Evolutionary conservation across 2,888 invertebrate species (phyloP).

Genomic region (Drosophila mimica): DNA sequence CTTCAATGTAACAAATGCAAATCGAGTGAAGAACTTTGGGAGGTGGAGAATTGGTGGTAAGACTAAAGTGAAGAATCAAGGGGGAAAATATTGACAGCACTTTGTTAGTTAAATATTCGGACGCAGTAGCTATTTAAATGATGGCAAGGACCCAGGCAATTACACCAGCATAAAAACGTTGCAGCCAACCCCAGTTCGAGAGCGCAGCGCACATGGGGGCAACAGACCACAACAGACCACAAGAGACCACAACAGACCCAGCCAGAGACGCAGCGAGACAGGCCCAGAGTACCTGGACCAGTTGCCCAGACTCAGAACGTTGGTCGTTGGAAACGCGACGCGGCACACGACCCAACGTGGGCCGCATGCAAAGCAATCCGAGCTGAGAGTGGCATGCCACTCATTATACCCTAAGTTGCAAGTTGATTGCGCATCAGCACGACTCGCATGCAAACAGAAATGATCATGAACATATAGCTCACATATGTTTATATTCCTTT

Average conservation of each 20-base stretch:
- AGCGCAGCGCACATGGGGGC: slow-evolving; percentile 56
- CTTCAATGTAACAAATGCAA: slow-evolving; percentile 58
- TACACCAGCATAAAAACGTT: slow-evolving; percentile 69
- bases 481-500: neutral
- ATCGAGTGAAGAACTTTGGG: slow-evolving; percentile 33
- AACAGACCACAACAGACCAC: slow-evolving; percentile 5
- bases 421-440: neutral
- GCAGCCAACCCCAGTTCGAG: slow-evolving; percentile 8
- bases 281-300: slow-evolving; percentile 16
- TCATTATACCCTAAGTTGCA: slow-evolving; percentile 24
- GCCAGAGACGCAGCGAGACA: neutral
- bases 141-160: slow-evolving; percentile 63
- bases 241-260: neutral
- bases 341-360: slow-evolving; percentile 60
- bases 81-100: slow-evolving; percentile 54
- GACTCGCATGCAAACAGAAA: neutral
- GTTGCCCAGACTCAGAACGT: slow-evolving; percentile 4
- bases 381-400: slow-evolving; percentile 2
- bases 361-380: slow-evolving; percentile 61
- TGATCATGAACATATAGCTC: neutral
- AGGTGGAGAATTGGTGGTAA: neutral
- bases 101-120: slow-evolving; percentile 72
- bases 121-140: slow-evolving; percentile 79
- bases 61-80: neutral
- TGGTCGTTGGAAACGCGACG: slow-evolving; percentile 14